Base-by-base conservation (phyloP, 2,888 invertebrate genomes). In the Cheilosia soror region DNA sequence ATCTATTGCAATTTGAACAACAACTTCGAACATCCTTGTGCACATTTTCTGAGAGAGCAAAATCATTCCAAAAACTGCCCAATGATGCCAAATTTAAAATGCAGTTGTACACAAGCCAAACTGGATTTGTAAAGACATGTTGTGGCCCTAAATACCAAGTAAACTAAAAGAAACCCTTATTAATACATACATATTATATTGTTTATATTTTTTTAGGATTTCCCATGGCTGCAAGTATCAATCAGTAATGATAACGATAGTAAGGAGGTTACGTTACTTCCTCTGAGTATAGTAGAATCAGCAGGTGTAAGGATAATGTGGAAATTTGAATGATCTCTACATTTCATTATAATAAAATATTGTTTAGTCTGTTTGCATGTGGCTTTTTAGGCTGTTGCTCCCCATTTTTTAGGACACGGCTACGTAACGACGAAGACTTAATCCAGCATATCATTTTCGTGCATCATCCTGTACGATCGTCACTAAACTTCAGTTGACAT, bases 1-100 rank as follows among this genome's bases (percentile, higher is more conserved):
- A 90, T 85, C 82, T 92, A 7, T 69, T 92, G 9, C 88, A 90
- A 11, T 91, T 90, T 29, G 92, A 92, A 75, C 90, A 91, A 57
- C 88, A 90, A 62, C 42, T 92, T 4, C 89, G 92, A 5, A 72
- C 87, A 2, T 88, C 90, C 0, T 71, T 92, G 0, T 89, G 90
- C 66, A 88, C 87, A n/a, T 65, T 92, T 15, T 87, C 90, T 0
- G 90, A 91, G 33, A 89, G 90, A 0, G 69, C 90, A 0, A 92
- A 91, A 42, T 75, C 87, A 13, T 75, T 92, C 7, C 87, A 89
- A 4, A 90, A 89, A 65, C 75, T 92, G 0, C 87, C 89, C 1
- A 78, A 88, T 5, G 89, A 87, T 68, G 87, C 88, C 0, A 90
- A 89, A 47, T 92, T 92, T 40, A 91, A 89, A 68, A 71, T 92